These are phyloP conservation scores for Ephestia elutella DNA, from an alignment of 1,140 invertebrate genomes.

Conservation along the genomic window DNA sequence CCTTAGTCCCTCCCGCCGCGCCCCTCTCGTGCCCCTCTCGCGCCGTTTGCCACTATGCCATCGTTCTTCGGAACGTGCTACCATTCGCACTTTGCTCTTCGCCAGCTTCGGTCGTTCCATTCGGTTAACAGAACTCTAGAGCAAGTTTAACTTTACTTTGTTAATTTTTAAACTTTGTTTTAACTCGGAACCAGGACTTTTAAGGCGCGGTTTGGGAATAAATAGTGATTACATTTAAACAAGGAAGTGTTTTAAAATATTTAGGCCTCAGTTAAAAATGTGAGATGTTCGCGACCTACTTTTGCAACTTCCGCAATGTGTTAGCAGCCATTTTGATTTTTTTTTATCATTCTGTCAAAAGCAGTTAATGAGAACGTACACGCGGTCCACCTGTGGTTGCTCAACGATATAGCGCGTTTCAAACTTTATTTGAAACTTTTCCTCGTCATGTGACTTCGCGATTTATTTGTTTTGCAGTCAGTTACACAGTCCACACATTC, in stretches of 20 bases:
- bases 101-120: constrained; percentile 38
- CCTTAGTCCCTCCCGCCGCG: constrained; percentile 19
- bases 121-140: constrained; percentile 23
- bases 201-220: constrained; percentile 15
- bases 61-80: constrained; percentile 41
- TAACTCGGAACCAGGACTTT: constrained; percentile 16
- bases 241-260: constrained; percentile 29
- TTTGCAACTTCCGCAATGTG: constrained; percentile 54
- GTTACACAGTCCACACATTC: constrained; percentile 24
- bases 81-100: constrained; percentile 59
- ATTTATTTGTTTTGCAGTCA: constrained; percentile 20
- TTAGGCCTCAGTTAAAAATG: constrained; percentile 25
- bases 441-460: constrained; percentile 39
- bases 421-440: constrained; percentile 37
- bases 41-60: constrained; percentile 43
- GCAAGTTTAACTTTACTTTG: constrained; percentile 47
- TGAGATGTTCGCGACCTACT: constrained; percentile 51
- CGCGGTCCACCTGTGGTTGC: constrained; percentile 20
- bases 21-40: constrained; percentile 32
- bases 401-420: constrained; percentile 18
- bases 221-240: constrained; percentile 30
- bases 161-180: constrained; percentile 37
- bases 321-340: constrained; percentile 31
- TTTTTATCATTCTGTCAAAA: constrained; percentile 28
- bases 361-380: constrained; percentile 19